These are phyloP conservation scores for Aphaenogaster rudis DNA, from an alignment of 1,140 invertebrate species.

Conservation along the genomic window DNA sequence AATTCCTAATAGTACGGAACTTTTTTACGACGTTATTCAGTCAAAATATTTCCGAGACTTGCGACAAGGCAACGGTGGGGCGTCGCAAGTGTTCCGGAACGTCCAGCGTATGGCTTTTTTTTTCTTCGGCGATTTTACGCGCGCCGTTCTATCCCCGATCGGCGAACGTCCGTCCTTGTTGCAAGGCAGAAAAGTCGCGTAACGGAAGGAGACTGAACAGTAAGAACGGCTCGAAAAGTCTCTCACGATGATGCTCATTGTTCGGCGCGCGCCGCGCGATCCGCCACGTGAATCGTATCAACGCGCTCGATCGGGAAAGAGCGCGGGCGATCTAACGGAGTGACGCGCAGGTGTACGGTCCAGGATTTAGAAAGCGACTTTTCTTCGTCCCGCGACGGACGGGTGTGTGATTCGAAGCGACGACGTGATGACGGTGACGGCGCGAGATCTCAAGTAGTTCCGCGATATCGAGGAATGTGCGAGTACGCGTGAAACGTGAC, in stretches of 20 bases:
- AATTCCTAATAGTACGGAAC: neutral
- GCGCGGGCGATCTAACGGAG: slow-evolving; percentile 27
- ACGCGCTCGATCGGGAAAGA: slow-evolving; percentile 68
- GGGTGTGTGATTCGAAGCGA: neutral
- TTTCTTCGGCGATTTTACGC: neutral
- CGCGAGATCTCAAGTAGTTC: neutral
- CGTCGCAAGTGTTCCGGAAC: neutral
- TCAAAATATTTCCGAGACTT: slow-evolving; percentile 14
- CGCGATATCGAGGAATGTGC: neutral
- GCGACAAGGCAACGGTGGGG: neutral
- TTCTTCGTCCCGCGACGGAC: slow-evolving; percentile 37
- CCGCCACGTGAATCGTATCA: slow-evolving; percentile 71
- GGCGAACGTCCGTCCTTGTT: slow-evolving; percentile 66
- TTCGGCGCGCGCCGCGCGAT: slow-evolving; percentile 69
- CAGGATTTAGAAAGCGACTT: slow-evolving; percentile 66
- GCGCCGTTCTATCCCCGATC: neutral
- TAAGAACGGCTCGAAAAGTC: slow-evolving; percentile 69
- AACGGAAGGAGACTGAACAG: slow-evolving; percentile 73
- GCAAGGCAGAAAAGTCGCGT: slow-evolving; percentile 62
- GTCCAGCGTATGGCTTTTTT: neutral
- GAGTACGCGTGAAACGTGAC: slow-evolving; percentile 5
- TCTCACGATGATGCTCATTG: slow-evolving; percentile 76
- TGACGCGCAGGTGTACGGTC: slow-evolving; percentile 17
- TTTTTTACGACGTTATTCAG: neutral
- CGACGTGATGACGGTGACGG: neutral